A percentile compares a stretch with the other conserved stretches of the same genome.
These are phyloP conservation scores for Brachyopa scutellaris DNA, from an alignment of 2,888 invertebrate genomes.

Conservation along the genomic window DNA sequence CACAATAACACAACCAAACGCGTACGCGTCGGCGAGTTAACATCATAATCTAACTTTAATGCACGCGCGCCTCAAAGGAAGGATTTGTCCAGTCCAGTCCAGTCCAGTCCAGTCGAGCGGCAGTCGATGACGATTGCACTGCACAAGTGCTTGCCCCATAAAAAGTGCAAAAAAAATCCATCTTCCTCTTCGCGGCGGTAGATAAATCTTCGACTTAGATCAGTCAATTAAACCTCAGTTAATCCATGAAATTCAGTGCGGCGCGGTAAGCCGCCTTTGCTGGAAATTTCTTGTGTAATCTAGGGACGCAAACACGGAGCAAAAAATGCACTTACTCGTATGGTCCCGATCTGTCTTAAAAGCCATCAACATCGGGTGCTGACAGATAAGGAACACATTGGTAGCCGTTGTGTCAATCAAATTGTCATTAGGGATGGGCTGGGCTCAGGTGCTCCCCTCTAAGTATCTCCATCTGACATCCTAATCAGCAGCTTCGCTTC, in stretches of 20 bases:
- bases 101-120: not conserved
- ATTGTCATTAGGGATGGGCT: constrained; percentile 70
- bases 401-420: constrained; percentile 72
- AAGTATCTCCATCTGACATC: constrained; percentile 59
- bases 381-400: constrained; percentile 44
- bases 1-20: constrained; percentile 59
- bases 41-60: constrained; percentile 72
- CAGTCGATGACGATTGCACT: constrained; percentile 6
- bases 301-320: constrained; percentile 34
- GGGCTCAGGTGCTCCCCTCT: constrained; percentile 34
- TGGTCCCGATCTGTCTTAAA: constrained; percentile 11
- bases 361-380: constrained; percentile 53
- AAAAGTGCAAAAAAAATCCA: constrained; percentile 59
- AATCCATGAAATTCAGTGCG: constrained; percentile 71
- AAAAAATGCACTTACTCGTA: constrained; percentile 67
- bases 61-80: constrained; percentile 65
- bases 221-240: constrained; percentile 72
- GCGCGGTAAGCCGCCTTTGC: constrained; percentile 60
- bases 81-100: constrained; percentile 42
- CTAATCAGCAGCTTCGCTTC: too few species aligned
- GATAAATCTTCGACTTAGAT: constrained; percentile 73
- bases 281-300: constrained; percentile 51
- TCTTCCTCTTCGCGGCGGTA: constrained; percentile 70
- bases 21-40: constrained; percentile 69
- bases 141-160: constrained; percentile 39